A percentile compares a stretch with the other conserved stretches of the same genome.
These are phyloP conservation scores for Tethya wilhelma DNA, from an alignment of 37 sponge, comb jelly and placozoan species.

Conservation along the genomic window DNA sequence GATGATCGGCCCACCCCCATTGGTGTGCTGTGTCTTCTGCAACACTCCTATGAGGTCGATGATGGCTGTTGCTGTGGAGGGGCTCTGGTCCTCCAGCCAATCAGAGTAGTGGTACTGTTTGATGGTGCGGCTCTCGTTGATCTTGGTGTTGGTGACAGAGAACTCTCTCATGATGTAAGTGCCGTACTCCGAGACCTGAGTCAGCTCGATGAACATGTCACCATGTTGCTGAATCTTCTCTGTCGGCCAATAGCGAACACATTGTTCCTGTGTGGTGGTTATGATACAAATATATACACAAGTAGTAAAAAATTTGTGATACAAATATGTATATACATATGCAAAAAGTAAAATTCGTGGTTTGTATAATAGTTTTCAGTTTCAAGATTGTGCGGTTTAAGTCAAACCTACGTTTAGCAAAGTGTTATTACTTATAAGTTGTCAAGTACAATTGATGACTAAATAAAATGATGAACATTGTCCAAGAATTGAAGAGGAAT, in stretches of 20 bases:
- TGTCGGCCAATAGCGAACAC: conserved; percentile 69
- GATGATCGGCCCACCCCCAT: conserved; percentile 76
- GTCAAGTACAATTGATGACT: not conserved
- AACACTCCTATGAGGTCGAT: conserved; percentile 71
- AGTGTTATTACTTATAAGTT: not conserved
- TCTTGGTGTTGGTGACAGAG: conserved; percentile 72
- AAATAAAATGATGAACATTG: not conserved
- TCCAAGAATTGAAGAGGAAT: not conserved
- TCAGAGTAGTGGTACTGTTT: conserved; percentile 77
- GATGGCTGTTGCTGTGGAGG: conserved; percentile 35
- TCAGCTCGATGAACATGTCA: conserved; percentile 69
- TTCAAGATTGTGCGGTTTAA: too few species aligned
- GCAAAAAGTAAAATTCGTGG: not conserved
- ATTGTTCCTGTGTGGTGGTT: conserved; percentile 51
- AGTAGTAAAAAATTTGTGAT: not conserved
- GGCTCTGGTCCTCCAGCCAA: conserved; percentile 59
- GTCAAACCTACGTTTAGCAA: not conserved
- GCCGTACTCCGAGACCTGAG: conserved; percentile 10
- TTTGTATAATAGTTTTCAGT: not conserved
- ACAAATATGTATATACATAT: not conserved
- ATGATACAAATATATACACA: not conserved
- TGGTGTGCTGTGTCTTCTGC: conserved; percentile 66
- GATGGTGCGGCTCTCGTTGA: conserved; percentile 59
- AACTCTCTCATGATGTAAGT: conserved; percentile 70
- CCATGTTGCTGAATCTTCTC: conserved; percentile 74